phyloP scores from a whole-genome alignment of 2,888 invertebrate species.

The Pyrrhosoma nymphula region DNA sequence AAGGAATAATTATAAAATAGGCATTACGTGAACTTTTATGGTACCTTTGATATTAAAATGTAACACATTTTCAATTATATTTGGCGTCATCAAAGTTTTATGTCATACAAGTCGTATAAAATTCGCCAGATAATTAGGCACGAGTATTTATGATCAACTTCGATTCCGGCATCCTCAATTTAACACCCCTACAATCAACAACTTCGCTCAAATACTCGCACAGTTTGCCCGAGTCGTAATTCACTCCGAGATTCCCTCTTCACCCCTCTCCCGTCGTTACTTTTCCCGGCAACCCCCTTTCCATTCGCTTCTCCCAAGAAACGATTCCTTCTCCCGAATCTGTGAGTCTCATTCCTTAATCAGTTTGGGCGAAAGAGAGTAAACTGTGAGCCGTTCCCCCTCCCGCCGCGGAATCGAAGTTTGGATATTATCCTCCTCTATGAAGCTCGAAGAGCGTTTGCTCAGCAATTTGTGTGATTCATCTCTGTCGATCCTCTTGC shows the following conservation, averaged over 20 bases:
- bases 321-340: neutral
- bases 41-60: too few species aligned
- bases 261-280: neutral
- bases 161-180: neutral
- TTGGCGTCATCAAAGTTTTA: too few species aligned
- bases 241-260: neutral
- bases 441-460: neutral
- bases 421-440: neutral
- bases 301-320: neutral
- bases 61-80: too few species aligned
- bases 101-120: neutral
- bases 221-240: neutral
- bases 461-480: constrained; percentile 7
- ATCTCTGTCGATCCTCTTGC: neutral
- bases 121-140: neutral
- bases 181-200: neutral
- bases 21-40: too few species aligned
- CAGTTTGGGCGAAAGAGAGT: neutral
- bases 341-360: neutral
- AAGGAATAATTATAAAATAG: too few species aligned
- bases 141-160: neutral
- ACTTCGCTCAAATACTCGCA: neutral
- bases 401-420: neutral
- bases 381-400: neutral
- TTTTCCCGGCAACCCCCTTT: neutral